These are phyloP conservation scores for Rhinophrynus dorsalis DNA, from an alignment of 2,797 vertebrate genomes.

Conservation along the genomic window DNA sequence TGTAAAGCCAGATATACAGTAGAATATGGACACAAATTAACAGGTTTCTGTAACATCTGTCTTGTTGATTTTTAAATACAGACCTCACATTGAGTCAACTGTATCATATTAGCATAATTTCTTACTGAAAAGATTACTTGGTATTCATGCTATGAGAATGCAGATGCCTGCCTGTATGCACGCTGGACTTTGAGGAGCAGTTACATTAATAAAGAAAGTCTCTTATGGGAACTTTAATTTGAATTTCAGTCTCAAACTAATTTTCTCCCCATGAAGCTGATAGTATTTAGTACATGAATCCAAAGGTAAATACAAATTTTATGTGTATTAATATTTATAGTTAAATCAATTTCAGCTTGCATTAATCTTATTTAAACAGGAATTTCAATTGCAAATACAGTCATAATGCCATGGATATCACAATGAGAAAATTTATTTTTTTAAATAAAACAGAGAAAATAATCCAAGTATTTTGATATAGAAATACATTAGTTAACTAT, in stretches of 20 bases:
- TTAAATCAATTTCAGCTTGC: constrained; percentile 5
- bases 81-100: not conserved
- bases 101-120: not conserved
- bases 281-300: constrained; percentile 20
- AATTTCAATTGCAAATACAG: too few relatives aligned
- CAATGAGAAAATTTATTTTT: too few relatives aligned
- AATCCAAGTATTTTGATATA: too few relatives aligned
- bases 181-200: not conserved
- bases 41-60: too few relatives aligned
- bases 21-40: too few relatives aligned
- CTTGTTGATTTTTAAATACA: not conserved
- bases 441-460: too few relatives aligned
- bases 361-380: not conserved
- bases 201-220: not conserved
- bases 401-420: too few relatives aligned
- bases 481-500: too few relatives aligned
- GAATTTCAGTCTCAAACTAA: constrained; percentile 10
- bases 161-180: not conserved
- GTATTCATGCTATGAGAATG: not conserved
- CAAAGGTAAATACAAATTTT: constrained; percentile 26
- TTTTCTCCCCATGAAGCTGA: constrained; percentile 5
- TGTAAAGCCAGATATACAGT: too few relatives aligned
- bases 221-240: constrained; percentile 5
- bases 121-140: too few relatives aligned
- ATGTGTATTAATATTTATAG: constrained; percentile 31